Evolutionary conservation across 2,113 vertebrate genomes (phyloP).

Genomic region (Crotalus viridis): DNA sequence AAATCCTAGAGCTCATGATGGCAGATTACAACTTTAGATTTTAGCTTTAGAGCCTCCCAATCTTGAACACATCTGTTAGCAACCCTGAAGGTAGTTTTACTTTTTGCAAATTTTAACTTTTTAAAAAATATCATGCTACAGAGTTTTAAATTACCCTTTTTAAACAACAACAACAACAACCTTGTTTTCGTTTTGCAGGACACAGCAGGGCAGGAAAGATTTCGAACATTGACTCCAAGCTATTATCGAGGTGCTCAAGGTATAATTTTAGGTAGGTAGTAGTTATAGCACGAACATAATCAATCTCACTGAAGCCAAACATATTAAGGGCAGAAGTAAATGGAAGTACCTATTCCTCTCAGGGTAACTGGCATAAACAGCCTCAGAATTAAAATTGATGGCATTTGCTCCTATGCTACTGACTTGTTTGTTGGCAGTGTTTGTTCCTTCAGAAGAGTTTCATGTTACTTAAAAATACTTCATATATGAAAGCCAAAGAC

Average conservation of each 20-base stretch:
- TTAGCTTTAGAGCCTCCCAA: neutral
- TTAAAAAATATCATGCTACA: neutral
- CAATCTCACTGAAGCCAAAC: neutral
- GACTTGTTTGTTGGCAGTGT: neutral
- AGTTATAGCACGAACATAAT: neutral
- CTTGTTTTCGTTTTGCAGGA: slow-evolving; percentile 46
- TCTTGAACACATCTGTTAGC: neutral
- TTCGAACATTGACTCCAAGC: slow-evolving; percentile 56
- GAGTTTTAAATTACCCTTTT: neutral
- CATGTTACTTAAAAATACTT: neutral
- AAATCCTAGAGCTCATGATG: neutral
- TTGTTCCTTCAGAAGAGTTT: neutral
- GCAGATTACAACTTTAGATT: neutral
- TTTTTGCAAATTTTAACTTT: neutral
- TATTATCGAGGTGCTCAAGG: slow-evolving; percentile 67
- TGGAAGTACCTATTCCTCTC: neutral
- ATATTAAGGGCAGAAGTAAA: neutral
- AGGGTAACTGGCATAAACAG: neutral
- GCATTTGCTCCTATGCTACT: fast-evolving
- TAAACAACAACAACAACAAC: too few relatives aligned
- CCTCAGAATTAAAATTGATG: neutral
- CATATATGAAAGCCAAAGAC: neutral
- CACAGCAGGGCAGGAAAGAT: slow-evolving; percentile 66
- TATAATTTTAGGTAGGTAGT: slow-evolving; percentile 59
- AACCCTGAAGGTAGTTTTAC: neutral